A percentile compares a stretch with the other conserved stretches of the same genome.
Evolutionary conservation across 2,888 invertebrate species (phyloP).

Genomic region (Plebejus argus): DNA sequence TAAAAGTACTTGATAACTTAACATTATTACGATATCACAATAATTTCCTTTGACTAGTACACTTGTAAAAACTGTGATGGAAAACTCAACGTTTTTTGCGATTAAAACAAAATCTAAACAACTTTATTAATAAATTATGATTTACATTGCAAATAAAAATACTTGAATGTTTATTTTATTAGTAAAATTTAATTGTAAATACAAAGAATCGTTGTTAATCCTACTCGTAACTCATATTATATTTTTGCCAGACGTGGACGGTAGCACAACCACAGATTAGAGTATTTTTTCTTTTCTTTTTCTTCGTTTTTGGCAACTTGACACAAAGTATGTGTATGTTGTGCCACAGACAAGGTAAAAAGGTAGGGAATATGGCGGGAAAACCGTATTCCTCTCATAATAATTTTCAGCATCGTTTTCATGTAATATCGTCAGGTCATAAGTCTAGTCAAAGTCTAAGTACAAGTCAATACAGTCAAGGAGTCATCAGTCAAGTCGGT

Average conservation of each 20-base stretch:
- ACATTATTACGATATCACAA: slow-evolving; percentile 65
- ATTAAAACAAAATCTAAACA: slow-evolving; percentile 36
- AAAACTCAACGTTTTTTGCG: slow-evolving; percentile 32
- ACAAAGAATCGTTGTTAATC: slow-evolving; percentile 22
- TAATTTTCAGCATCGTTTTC: too few relatives aligned
- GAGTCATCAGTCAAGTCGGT: too few relatives aligned
- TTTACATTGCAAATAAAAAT: slow-evolving; percentile 40
- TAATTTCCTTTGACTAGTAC: slow-evolving; percentile 55
- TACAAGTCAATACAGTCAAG: too few relatives aligned
- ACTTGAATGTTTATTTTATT: not conserved
- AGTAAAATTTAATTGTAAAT: slow-evolving; percentile 10
- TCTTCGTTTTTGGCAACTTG: too few relatives aligned
- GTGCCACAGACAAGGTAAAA: too few relatives aligned
- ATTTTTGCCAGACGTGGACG: slow-evolving; percentile 32
- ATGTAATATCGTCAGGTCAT: too few relatives aligned
- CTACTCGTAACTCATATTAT: slow-evolving; percentile 20
- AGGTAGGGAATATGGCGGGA: too few relatives aligned
- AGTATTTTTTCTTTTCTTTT: too few relatives aligned
- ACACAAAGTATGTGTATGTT: too few relatives aligned
- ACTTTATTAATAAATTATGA: slow-evolving; percentile 30
- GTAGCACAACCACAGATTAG: too few relatives aligned
- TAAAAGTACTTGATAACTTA: slow-evolving; percentile 64
- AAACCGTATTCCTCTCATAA: too few relatives aligned
- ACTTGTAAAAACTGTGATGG: slow-evolving; percentile 33
- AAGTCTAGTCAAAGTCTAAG: too few relatives aligned